phyloP scores from a whole-genome alignment of 2,797 vertebrate genomes.

The Pipistrellus kuhlii region DNA sequence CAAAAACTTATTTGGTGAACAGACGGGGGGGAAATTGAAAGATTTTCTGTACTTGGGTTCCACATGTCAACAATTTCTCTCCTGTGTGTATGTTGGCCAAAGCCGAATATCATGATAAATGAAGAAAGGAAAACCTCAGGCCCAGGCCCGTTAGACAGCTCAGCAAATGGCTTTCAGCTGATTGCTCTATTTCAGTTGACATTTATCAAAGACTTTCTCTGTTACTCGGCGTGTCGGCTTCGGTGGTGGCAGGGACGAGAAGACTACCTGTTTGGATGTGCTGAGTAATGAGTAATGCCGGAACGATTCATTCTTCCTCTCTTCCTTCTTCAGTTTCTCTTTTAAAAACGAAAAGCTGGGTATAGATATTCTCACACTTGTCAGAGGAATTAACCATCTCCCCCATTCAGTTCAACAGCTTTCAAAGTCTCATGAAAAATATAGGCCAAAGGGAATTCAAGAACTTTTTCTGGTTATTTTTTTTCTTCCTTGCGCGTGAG shows the following conservation, averaged over 20 bases:
- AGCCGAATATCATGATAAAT: constrained; percentile 97
- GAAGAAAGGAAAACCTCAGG: constrained; percentile 96
- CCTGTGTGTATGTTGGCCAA: constrained; percentile 99
- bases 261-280: constrained; percentile 56
- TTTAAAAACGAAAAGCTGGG: neutral
- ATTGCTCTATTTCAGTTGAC: constrained; percentile 94
- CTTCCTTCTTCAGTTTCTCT: neutral
- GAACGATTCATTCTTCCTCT: neutral
- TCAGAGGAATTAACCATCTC: constrained; percentile 15
- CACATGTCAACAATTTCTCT: constrained; percentile 99
- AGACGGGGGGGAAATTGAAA: constrained; percentile 89
- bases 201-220: constrained; percentile 95
- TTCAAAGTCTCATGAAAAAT: constrained; percentile 43
- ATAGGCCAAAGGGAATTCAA: neutral
- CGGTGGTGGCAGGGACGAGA: constrained; percentile 2
- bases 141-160: constrained; percentile 92
- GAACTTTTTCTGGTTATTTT: neutral
- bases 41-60: constrained; percentile 92
- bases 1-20: constrained; percentile 93
- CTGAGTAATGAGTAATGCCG: neutral
- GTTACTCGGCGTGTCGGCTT: constrained; percentile 83
- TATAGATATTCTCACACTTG: constrained; percentile 27
- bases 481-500: neutral
- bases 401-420: neutral
- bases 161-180: constrained; percentile 98